Evolutionary conservation across 2,888 invertebrate genomes (phyloP), one percentile per base, ranked within the genome.

Genomic region (Agrotis clavis): DNA sequence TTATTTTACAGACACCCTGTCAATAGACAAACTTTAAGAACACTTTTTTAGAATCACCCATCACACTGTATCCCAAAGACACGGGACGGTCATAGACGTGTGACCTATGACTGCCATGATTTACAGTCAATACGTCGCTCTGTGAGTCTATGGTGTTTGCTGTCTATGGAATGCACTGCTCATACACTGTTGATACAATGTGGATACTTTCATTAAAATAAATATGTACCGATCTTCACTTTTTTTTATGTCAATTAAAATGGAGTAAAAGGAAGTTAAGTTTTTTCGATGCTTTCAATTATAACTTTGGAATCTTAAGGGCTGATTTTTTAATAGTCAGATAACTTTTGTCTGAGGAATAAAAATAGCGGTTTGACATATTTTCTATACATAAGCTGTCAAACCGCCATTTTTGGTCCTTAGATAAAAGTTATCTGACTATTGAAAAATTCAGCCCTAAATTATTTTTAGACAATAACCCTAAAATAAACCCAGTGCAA

Each of bases 51-150:
- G 81, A 90, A 90, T 88, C 48, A 62, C 87, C 88, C 90, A 64
- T 13, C 71, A 64, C 47, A 82, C 70, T 79, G 78, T 76, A 71
- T 79, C 82, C 68, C 84, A 86, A 88, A 85, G 86, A 76, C 77
- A 54, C 60, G 79, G 81, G 87, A 83, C 62, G 25, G 72, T 76
- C 76, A 87, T 84, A 83, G 79, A 85, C 80, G 84, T 89, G 90
- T 94, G 94, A 94, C 94, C 94, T 93, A 89, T 93, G 93, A 86
- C 91, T 88, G 88, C 76, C 79, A 84, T 93, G 91, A 94, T 93
- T 91, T 91, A 94, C 89, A 85, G 87, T 84, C 91, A 90, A 93
- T 94, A 91, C 87, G 87, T 87, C 83, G 84, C 84, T 74, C 69
- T 74, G 48, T 74, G 68, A 54, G 47, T 85, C 74, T 51, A 73